Evolutionary conservation across 1,140 invertebrate species (phyloP), one percentile per base, ranked within the genome.

Genomic region (Stratiolaelaps scimitus): DNA sequence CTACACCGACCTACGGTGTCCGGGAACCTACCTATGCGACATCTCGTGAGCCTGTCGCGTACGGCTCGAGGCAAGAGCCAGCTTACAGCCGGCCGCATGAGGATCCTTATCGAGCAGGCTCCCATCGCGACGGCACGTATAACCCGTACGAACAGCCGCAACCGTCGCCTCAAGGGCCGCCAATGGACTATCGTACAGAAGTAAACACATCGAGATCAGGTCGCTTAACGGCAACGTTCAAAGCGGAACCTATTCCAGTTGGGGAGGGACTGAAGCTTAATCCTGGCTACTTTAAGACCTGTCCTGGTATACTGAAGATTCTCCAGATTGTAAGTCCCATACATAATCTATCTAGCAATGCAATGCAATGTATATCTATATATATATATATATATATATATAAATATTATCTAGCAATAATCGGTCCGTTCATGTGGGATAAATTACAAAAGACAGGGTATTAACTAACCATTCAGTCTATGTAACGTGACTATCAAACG

Each of bases 171-270:
- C 53, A 60, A 10, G 53, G 53, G 15, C 53, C 53, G 17, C 53
- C 53, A 26, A 17, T 60, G 34, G 53, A 60, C 23, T 60, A 60
- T 34, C 26, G 53, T 15, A 60, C 53, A 60, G 26, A 60, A 60
- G 53, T 60, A 34, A 60, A 60, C 26, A 60, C 53, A 5, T 60
- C 53, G 17, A 26, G 53, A 15, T 60, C 53, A 1, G 53, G 53
- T 17, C 17, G 53, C n/a, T 34, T 60, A 15, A 60, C 53, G 15
- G 34, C 53, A 26, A 60, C 53, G 23, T 26, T 60, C 53, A 60
- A 60, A 60, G 53, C 53, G 2, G 53, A 60, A 60, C 53, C 53
- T n/a, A 60, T 60, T 60, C 53, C 53, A 26, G 34, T 60, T 15
- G 53, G 53, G 23, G 53, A 60, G 34, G 53, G 53, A 15, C 53